These are phyloP conservation scores for Empidonax alnorum DNA, from an alignment of 2,113 vertebrate species.

Conservation along the genomic window DNA sequence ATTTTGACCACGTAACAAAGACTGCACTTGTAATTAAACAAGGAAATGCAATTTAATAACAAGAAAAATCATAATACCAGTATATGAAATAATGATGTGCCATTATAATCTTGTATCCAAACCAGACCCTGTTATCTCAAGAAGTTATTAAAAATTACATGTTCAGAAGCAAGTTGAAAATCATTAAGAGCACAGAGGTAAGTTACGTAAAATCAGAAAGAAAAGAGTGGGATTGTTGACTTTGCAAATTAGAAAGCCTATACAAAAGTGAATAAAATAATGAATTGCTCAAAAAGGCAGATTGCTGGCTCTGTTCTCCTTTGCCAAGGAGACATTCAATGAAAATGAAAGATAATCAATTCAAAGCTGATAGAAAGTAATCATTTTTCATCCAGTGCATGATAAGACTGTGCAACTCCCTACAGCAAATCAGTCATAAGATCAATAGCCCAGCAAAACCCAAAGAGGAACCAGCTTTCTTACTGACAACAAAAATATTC, in stretches of 20 bases:
- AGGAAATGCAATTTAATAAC: slow-evolving; percentile 17
- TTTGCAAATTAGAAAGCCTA: slow-evolving; percentile 46
- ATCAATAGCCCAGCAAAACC: slow-evolving; percentile 34
- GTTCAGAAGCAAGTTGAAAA: slow-evolving; percentile 16
- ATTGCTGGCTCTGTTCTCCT: slow-evolving; percentile 31
- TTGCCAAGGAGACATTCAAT: slow-evolving; percentile 52
- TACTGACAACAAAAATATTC: slow-evolving; percentile 8
- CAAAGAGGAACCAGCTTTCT: neutral
- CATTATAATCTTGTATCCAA: slow-evolving; percentile 1
- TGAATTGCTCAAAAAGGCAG: slow-evolving; percentile 37
- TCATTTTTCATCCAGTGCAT: slow-evolving; percentile 44
- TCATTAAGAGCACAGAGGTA: slow-evolving; percentile 33
- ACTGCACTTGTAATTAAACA: slow-evolving; percentile 16
- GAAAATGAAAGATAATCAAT: slow-evolving; percentile 66
- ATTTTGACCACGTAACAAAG: neutral
- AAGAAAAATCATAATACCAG: neutral
- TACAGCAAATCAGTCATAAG: slow-evolving; percentile 12
- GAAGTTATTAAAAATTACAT: slow-evolving; percentile 35
- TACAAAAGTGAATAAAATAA: slow-evolving; percentile 46
- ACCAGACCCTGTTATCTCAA: neutral
- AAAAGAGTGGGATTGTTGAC: slow-evolving; percentile 54
- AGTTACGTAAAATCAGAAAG: neutral
- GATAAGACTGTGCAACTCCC: slow-evolving; percentile 28
- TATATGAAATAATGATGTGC: slow-evolving; percentile 14
- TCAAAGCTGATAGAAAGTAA: slow-evolving; percentile 58